Conservation (phyloP, 1,140 invertebrate species). For the Drosophila lacteicornis region DNA sequence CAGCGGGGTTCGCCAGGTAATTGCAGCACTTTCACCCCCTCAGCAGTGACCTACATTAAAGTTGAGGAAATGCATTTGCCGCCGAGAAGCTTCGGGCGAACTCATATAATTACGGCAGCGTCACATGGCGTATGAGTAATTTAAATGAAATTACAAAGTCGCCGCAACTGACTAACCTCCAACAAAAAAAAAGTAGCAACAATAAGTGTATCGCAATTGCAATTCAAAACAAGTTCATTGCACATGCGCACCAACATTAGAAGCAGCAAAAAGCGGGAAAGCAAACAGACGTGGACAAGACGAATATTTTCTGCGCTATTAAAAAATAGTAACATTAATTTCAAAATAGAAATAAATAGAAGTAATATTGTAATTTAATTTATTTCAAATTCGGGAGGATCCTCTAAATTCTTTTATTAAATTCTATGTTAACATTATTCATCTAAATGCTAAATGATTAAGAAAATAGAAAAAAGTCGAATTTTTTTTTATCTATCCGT, state of each 20-base stretch:
- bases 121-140: constrained; percentile 73
- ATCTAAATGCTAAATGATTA: no score
- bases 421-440: no score
- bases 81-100: constrained; percentile 39
- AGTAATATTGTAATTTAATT: no score
- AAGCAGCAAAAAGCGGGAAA: constrained; percentile 31
- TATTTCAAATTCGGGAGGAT: no score
- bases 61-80: constrained; percentile 60
- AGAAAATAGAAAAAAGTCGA: no score
- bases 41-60: constrained; percentile 73
- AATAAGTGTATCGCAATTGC: constrained; percentile 54
- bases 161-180: constrained; percentile 68
- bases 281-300: neutral
- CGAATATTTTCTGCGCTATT: neutral
- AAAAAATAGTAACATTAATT: no score
- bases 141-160: constrained; percentile 79
- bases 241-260: constrained; percentile 69
- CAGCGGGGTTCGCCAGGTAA: constrained; percentile 35
- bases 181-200: constrained; percentile 50
- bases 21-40: constrained; percentile 71
- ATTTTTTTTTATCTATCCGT: no score
- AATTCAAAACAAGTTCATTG: constrained; percentile 78
- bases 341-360: no score
- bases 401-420: no score
- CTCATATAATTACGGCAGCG: constrained; percentile 50